Evolutionary conservation across 2,888 invertebrate genomes (phyloP), one percentile per base, ranked within the genome.

Genomic region (Torymus texanus): DNA sequence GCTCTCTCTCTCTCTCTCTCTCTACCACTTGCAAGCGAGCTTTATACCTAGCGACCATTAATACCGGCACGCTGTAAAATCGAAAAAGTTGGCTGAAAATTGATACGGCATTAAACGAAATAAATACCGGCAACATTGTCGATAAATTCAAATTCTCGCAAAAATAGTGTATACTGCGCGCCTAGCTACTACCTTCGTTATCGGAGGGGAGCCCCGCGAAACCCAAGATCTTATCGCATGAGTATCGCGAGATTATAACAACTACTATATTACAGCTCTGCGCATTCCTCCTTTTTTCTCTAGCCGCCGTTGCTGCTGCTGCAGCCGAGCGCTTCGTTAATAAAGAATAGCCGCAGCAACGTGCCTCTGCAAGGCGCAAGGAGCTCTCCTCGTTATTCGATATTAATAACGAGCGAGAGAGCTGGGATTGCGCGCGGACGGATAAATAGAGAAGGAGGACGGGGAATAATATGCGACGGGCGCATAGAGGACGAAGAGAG

Each of bases 301-400:
- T 56, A 21, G 16, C 8, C 29, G 14, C 51, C 24, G 13, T 16
- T 24, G 72, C 53, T 50, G 62, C 13, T 41, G 53, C 55, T 8
- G 18, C 61, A 16, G 51, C 41, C 12, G 83, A 83, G 85, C 85
- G 86, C 85, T 86, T 89, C 89, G 88, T 89, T 89, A 89, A 89
- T 89, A 89, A 89, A 89, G 88, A 88, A 89, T 88, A 87, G 83
- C 87, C 83, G 11, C 83, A 66, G 11, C 83, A 66, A 83, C 84
- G 86, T 87, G 85, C 88, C 85, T 77, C 77, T 75, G 65, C 24
- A 53, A 53, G 14, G 12, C 10, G 50, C 55, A 16, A 55, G 71
- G 29, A 41, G 83, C 86, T 87, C 87, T 86, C 88, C 89, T 90
- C 88, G 90, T 89, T 90, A 89, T 88, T 89, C 87, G 88, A 90